Evolutionary conservation across 2,888 invertebrate species (phyloP).

Genomic region (Amphiduros pacificus): DNA sequence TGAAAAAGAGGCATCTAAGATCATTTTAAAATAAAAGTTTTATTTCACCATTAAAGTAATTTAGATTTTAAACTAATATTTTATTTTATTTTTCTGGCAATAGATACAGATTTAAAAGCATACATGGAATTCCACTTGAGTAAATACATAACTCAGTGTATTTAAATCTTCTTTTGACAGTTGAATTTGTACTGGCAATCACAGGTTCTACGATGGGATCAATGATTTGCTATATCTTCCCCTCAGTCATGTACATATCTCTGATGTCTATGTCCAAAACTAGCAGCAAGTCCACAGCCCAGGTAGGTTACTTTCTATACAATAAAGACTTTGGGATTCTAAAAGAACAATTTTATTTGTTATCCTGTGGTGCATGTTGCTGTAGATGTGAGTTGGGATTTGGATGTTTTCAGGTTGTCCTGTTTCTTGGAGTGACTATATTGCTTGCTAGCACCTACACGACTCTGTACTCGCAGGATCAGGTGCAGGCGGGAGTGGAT

Average conservation of each 20-base stretch:
- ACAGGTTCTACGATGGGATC: conserved; percentile 95
- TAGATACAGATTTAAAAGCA: too few species aligned
- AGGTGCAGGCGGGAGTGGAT: conserved; percentile 22
- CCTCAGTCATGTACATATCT: conserved; percentile 84
- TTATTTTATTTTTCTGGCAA: too few species aligned
- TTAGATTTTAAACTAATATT: too few species aligned
- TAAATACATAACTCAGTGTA: too few species aligned
- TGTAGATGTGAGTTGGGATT: too few species aligned
- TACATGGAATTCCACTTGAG: too few species aligned
- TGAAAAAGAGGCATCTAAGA: too few species aligned
- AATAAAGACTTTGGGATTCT: too few species aligned
- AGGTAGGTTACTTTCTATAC: conserved; percentile 64
- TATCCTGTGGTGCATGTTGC: too few species aligned
- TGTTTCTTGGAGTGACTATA: conserved; percentile 81
- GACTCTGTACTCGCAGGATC: conserved; percentile 69
- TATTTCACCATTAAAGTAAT: too few species aligned
- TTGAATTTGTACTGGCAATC: conserved; percentile 85
- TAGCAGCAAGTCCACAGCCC: conserved; percentile 80
- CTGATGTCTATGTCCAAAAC: conserved; percentile 73
- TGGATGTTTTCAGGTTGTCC: conserved; percentile 70
- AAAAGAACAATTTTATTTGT: too few species aligned
- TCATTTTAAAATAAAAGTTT: too few species aligned
- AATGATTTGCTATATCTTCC: conserved; percentile 88
- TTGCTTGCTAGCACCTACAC: conserved; percentile 90
- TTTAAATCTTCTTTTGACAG: conserved; percentile 45